Percentiles rank a stretch among this genome's conserved stretches.
Conservation (phyloP, 2,888 invertebrate genomes). For the Adelognathus sp. region DNA sequence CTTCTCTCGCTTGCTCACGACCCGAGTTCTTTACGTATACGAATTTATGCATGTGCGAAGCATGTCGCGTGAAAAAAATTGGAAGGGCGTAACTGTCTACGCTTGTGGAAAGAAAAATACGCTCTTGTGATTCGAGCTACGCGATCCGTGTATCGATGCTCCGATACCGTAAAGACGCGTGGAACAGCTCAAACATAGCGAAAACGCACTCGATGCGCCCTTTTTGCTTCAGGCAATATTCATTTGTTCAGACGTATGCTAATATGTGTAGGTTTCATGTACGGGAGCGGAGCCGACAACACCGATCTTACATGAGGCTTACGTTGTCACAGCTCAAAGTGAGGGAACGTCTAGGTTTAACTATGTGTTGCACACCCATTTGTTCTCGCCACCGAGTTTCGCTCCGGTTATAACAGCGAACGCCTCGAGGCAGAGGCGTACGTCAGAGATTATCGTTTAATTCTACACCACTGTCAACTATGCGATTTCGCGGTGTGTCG, state of each 20-base stretch:
- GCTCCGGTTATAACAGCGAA: neutral
- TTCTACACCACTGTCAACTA: slow-evolving; percentile 21
- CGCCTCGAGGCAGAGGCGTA: slow-evolving; percentile 10
- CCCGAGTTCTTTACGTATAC: slow-evolving; percentile 64
- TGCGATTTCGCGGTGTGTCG: neutral
- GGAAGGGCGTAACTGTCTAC: no score
- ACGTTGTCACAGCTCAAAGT: slow-evolving; percentile 58
- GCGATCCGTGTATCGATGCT: no score
- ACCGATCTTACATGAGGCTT: slow-evolving; percentile 72
- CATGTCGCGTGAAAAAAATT: no score
- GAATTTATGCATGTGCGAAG: neutral
- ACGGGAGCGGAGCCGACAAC: slow-evolving; percentile 55
- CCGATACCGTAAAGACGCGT: no score
- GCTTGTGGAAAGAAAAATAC: no score
- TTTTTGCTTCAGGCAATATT: no score
- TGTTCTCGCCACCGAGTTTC: neutral
- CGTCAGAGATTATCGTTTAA: slow-evolving; percentile 3
- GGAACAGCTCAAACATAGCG: no score
- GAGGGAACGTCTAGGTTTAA: slow-evolving; percentile 57
- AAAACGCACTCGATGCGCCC: no score
- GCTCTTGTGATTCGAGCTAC: no score
- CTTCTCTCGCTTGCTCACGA: slow-evolving; percentile 66
- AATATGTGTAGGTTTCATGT: no score
- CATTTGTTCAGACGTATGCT: no score
- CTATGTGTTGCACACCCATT: neutral